These are phyloP conservation scores for Shargacucullia verbasci DNA, from an alignment of 2,888 invertebrate species.

Conservation along the genomic window DNA sequence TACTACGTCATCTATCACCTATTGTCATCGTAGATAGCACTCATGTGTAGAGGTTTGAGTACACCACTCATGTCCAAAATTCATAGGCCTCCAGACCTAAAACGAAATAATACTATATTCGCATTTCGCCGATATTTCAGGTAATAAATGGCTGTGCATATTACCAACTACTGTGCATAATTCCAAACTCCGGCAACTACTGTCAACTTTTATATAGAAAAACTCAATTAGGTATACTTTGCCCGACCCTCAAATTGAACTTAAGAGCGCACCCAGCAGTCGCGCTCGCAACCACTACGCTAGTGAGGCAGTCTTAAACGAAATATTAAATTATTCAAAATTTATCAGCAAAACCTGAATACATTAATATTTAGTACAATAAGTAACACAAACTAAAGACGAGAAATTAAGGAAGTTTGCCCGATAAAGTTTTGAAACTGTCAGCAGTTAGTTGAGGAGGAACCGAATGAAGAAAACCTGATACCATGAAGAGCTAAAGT, in stretches of 20 bases:
- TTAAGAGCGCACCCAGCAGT: too few relatives aligned
- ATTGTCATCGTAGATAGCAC: not conserved
- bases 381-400: constrained; percentile 37
- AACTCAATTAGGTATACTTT: too few relatives aligned
- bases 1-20: constrained; percentile 3
- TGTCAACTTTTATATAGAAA: too few relatives aligned
- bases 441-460: constrained; percentile 44
- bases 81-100: too few relatives aligned
- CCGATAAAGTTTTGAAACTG: constrained; percentile 42
- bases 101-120: too few relatives aligned
- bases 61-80: not conserved
- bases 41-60: not conserved
- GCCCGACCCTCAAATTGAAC: too few relatives aligned
- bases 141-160: too few relatives aligned
- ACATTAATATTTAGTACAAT: constrained; percentile 19
- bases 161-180: too few relatives aligned
- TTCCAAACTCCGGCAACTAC: too few relatives aligned
- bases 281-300: too few relatives aligned
- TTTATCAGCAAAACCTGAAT: constrained; percentile 17
- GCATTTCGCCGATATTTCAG: too few relatives aligned
- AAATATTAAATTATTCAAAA: not conserved
- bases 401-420: constrained; percentile 43
- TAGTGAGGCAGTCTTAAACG: too few relatives aligned
- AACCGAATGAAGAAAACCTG: constrained; percentile 47
- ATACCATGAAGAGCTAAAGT: constrained; percentile 40